Conservation (phyloP, 2,888 invertebrate species). For the Sclerodermus sp. region DNA sequence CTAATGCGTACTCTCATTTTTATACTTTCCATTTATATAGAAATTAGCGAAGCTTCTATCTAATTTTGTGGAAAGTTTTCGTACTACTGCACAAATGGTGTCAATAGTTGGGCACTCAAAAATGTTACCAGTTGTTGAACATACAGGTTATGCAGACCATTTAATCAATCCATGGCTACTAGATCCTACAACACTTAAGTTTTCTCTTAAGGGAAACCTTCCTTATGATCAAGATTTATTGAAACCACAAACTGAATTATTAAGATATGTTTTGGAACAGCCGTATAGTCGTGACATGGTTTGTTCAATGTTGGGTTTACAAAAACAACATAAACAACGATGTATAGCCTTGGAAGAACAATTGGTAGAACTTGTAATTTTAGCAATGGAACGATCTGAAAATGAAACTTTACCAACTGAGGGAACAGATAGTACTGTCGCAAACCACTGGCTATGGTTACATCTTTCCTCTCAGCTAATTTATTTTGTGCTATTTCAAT, state of each 20-base stretch:
- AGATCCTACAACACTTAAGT: slow-evolving; percentile 79
- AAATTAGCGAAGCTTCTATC: slow-evolving; percentile 83
- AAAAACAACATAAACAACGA: slow-evolving; percentile 82
- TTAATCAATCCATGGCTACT: slow-evolving; percentile 91
- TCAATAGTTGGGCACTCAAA: slow-evolving; percentile 87
- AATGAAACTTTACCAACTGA: slow-evolving; percentile 61
- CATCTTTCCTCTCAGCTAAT: slow-evolving; percentile 93
- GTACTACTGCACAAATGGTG: slow-evolving; percentile 93
- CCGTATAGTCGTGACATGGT: slow-evolving; percentile 97
- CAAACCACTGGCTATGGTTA: slow-evolving; percentile 85
- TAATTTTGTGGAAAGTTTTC: slow-evolving; percentile 89
- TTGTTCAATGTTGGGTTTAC: slow-evolving; percentile 89
- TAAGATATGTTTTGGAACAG: slow-evolving; percentile 90
- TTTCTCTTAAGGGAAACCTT: slow-evolving; percentile 71
- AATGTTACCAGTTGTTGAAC: slow-evolving; percentile 93
- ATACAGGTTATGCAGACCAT: slow-evolving; percentile 87
- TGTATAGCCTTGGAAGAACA: slow-evolving; percentile 92
- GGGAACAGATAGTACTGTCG: slow-evolving; percentile 64
- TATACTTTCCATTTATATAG: slow-evolving; percentile 58
- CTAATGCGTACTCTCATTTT: slow-evolving; percentile 6
- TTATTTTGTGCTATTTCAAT: slow-evolving; percentile 92
- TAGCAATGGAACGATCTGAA: slow-evolving; percentile 91
- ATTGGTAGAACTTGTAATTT: slow-evolving; percentile 85
- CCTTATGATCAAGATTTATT: slow-evolving; percentile 87
- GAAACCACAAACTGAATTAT: slow-evolving; percentile 84